phyloP scores from a whole-genome alignment of 2,888 invertebrate species.

The Sericinus montela region DNA sequence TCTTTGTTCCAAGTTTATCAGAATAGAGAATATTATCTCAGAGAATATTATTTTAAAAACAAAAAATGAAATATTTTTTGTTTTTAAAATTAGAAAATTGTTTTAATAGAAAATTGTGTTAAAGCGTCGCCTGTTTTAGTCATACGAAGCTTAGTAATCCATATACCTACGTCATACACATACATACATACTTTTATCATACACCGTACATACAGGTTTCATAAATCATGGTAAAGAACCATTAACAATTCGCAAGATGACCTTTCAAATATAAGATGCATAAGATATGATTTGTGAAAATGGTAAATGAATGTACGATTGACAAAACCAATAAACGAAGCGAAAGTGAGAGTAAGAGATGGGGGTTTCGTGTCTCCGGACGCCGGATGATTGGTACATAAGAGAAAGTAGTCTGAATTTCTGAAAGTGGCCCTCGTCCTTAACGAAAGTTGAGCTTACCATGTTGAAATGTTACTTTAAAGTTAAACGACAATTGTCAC shows the following conservation, averaged over 20 bases:
- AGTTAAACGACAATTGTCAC: constrained; percentile 4
- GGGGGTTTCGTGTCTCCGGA: constrained; percentile 7
- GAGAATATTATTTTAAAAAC: too few species aligned
- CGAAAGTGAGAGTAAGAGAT: constrained; percentile 19
- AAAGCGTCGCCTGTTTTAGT: too few species aligned
- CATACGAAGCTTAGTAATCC: too few species aligned
- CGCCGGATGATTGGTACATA: constrained; percentile 15
- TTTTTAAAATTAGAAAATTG: too few species aligned
- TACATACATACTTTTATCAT: too few species aligned
- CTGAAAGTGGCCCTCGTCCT: constrained; percentile 17
- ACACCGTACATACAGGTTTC: too few species aligned
- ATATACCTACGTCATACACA: too few species aligned
- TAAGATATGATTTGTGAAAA: constrained; percentile 4
- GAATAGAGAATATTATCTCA: too few species aligned
- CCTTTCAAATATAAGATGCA: neutral
- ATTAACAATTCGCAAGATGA: neutral
- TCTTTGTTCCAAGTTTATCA: too few species aligned
- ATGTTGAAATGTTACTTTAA: constrained; percentile 10
- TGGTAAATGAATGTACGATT: constrained; percentile 12
- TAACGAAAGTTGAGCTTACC: constrained; percentile 14
- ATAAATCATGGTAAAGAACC: too few species aligned
- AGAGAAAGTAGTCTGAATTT: constrained; percentile 16
- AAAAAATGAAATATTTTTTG: too few species aligned
- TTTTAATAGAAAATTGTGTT: too few species aligned
- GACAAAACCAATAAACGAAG: constrained; percentile 13